Evolutionary conservation across 2,888 invertebrate species (phyloP).

Genomic region (Anarsia innoxiella): DNA sequence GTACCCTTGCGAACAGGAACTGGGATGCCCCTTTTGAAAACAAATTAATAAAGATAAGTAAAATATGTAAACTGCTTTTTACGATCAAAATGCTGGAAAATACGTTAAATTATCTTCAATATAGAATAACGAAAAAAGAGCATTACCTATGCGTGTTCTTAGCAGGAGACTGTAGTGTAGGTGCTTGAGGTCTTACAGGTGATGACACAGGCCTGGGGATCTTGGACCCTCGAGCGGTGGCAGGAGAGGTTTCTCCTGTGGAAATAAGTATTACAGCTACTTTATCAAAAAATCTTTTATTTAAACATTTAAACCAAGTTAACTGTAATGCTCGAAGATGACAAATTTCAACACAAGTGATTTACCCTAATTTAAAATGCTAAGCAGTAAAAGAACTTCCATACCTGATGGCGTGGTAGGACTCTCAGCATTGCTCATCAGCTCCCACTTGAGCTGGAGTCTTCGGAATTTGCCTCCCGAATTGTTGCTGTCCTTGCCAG

Average conservation of each 20-base stretch:
- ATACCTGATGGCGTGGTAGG: slow-evolving; percentile 59
- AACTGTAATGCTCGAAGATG: no score
- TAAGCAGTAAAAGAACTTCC: no score
- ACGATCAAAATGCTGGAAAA: background rate
- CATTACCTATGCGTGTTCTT: slow-evolving; percentile 62
- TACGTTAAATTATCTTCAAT: background rate
- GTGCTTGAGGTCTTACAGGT: slow-evolving; percentile 77
- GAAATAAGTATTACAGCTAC: no score
- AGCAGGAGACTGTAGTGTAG: slow-evolving; percentile 52
- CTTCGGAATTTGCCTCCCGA: slow-evolving; percentile 83
- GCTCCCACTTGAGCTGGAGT: slow-evolving; percentile 88
- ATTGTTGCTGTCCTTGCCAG: slow-evolving; percentile 69
- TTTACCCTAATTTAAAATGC: no score
- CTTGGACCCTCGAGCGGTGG: slow-evolving; percentile 77
- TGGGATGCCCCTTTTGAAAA: slow-evolving; percentile 67
- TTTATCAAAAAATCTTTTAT: no score
- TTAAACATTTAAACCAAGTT: no score
- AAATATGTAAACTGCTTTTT: background rate
- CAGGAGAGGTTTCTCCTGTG: slow-evolving; percentile 63
- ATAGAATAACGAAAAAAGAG: background rate
- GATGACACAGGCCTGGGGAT: slow-evolving; percentile 85
- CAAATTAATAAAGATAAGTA: background rate
- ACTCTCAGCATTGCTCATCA: slow-evolving; percentile 76
- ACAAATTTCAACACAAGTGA: no score
- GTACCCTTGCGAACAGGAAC: slow-evolving; percentile 65